A percentile compares a stretch with the other conserved stretches of the same genome.
Evolutionary conservation across 2,888 invertebrate genomes (phyloP).

Genomic region (Tetheella fluctuosa): DNA sequence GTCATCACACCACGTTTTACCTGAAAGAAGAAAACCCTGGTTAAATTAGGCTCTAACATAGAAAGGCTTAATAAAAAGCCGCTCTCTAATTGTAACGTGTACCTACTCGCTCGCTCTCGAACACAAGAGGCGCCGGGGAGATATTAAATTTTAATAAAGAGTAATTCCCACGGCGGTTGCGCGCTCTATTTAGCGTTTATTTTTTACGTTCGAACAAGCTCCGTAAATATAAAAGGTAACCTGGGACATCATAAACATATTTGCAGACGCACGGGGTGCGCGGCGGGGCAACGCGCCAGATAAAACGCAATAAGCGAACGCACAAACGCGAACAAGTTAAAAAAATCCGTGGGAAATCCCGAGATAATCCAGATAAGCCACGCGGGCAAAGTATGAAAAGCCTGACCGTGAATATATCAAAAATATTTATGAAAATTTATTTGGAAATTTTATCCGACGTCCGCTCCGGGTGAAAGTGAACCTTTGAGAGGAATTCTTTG

Average conservation of each 20-base stretch:
- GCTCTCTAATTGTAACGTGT: conserved; percentile 55
- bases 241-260: conserved; percentile 70
- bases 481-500: conserved; percentile 50
- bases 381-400: conserved; percentile 75
- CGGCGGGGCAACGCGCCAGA: conserved; percentile 57
- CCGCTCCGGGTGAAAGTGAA: conserved; percentile 48
- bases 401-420: conserved; percentile 82
- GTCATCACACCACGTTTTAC: conserved; percentile 58
- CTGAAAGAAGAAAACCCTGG: conserved; percentile 45
- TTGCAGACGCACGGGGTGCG: conserved; percentile 49
- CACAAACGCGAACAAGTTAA: conserved; percentile 73
- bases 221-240: conserved; percentile 62
- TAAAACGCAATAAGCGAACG: conserved; percentile 73
- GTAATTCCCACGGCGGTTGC: conserved; percentile 48
- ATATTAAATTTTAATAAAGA: conserved; percentile 73
- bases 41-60: conserved; percentile 35
- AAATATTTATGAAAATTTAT: conserved; percentile 77
- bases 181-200: conserved; percentile 55
- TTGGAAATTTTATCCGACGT: conserved; percentile 62
- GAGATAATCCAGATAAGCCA: conserved; percentile 82
- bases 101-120: conserved; percentile 47
- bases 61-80: conserved; percentile 58
- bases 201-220: conserved; percentile 54
- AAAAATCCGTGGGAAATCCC: conserved; percentile 70
- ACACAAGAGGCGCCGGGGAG: conserved; percentile 54